phyloP scores from a whole-genome alignment of 2,113 vertebrate genomes.

The Prunella himalayana region DNA sequence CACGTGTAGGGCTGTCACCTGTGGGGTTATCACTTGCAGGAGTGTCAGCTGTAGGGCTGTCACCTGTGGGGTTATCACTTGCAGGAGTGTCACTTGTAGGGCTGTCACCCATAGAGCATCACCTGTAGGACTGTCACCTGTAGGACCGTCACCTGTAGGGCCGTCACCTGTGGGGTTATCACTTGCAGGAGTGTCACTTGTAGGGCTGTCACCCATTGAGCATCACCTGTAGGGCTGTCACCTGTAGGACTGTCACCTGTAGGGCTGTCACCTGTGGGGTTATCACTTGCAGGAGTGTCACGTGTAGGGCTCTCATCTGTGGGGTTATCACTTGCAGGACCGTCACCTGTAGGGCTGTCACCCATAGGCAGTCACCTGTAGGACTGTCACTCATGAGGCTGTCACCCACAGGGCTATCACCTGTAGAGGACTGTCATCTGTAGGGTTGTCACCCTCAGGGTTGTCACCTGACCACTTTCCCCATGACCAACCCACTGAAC shows the following conservation, averaged over 20 bases:
- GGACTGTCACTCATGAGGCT: fast-evolving
- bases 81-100: neutral
- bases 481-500: neutral
- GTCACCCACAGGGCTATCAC: fast-evolving
- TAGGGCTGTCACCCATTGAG: neutral
- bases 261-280: fast-evolving
- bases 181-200: fast-evolving
- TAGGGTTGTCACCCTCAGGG: too few relatives aligned
- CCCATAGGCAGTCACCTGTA: fast-evolving
- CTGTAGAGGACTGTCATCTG: fast-evolving
- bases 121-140: neutral
- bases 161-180: fast-evolving
- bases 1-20: too few relatives aligned
- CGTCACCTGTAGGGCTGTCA: neutral
- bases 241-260: fast-evolving
- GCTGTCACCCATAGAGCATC: fast-evolving
- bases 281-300: fast-evolving
- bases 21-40: too few relatives aligned
- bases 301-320: fast-evolving
- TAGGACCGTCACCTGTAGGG: neutral
- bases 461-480: neutral
- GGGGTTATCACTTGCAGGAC: fast-evolving
- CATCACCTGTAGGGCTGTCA: fast-evolving
- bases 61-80: fast-evolving
- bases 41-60: too few relatives aligned